Base-by-base conservation (phyloP, 2,797 vertebrate genomes). In the Nannoperca australis region DNA sequence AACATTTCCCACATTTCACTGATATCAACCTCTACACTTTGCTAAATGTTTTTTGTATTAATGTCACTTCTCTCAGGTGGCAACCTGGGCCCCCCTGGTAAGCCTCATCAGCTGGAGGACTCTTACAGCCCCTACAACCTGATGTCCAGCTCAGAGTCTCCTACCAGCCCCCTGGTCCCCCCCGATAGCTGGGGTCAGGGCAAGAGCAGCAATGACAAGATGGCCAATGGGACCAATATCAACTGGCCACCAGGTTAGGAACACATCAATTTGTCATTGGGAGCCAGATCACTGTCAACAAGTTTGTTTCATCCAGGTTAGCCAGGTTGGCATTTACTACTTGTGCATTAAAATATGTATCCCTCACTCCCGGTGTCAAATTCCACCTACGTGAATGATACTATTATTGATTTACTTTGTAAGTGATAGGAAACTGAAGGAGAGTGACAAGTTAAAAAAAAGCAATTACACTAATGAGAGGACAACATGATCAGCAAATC, bases 151-250 rank as follows among this genome's bases (percentile, higher is more conserved):
- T 97, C 95, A 3, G 97, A 99, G 73, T 97, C 98, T 70, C 97
- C 98, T 51, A 96, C 96, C 93, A 99, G 97, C 89, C 97, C 98
- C 45, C 94, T 98, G 0, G 97, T 97, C 83, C 94, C 97, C 85
- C 96, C 96, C 78, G 98, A 99, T 92, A 98, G 96, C 95, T 99
- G 98, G 98, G 96, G 97, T 76, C 97, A 97, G 94, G 96, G 96
- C 94, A 99, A 99, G 95, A 94, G 95, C n/a, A 96, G 95, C 93
- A 97, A 89, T 82, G 98, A 99, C 84, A 99, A 99, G 93, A 97
- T 99, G 93, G 95, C 97, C 84, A 99, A 98, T 40, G 98, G 98
- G 92, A 97, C 97, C 92, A 99, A 97, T 94, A 97, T 99, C 84
- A 99, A 95, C 96, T 99, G 98, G 98, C 98, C 98, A 82, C 98